phyloP scores from a whole-genome alignment of 2,113 vertebrate genomes.

The Ptilorrhoa leucosticta region DNA sequence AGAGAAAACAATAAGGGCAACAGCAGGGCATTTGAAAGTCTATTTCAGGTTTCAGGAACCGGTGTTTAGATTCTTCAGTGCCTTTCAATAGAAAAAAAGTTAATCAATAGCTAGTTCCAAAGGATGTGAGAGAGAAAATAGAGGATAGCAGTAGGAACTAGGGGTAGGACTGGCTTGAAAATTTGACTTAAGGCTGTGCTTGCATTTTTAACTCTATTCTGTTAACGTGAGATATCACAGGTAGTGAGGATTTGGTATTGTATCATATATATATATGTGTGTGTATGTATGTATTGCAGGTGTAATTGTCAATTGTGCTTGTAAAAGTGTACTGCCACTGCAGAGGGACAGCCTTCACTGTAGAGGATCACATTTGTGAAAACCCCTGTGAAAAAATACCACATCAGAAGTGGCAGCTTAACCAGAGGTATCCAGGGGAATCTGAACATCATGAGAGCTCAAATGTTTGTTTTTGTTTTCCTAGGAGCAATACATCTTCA shows the following conservation, averaged over 20 bases:
- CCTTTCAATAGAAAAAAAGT: background rate
- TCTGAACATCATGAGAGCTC: background rate
- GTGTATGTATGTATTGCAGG: background rate
- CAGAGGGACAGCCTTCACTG: background rate
- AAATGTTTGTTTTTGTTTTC: background rate
- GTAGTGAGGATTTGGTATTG: background rate
- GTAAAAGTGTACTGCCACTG: background rate
- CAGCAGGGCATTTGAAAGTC: background rate
- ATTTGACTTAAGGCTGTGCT: background rate
- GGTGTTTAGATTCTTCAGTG: background rate
- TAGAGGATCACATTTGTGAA: background rate
- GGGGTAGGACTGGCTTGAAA: background rate
- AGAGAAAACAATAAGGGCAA: background rate
- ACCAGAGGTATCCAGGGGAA: background rate
- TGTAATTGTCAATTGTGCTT: background rate
- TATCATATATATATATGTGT: background rate
- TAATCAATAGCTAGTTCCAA: background rate
- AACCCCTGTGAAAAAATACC: background rate
- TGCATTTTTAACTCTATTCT: background rate
- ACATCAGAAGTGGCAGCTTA: background rate
- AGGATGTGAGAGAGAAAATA: background rate
- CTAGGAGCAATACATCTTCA: constrained; percentile 95
- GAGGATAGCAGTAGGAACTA: background rate
- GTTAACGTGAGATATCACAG: background rate
- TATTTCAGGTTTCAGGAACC: constrained; percentile 11